Conservation (phyloP, 2,888 invertebrate genomes). For the Acronicta psi region DNA sequence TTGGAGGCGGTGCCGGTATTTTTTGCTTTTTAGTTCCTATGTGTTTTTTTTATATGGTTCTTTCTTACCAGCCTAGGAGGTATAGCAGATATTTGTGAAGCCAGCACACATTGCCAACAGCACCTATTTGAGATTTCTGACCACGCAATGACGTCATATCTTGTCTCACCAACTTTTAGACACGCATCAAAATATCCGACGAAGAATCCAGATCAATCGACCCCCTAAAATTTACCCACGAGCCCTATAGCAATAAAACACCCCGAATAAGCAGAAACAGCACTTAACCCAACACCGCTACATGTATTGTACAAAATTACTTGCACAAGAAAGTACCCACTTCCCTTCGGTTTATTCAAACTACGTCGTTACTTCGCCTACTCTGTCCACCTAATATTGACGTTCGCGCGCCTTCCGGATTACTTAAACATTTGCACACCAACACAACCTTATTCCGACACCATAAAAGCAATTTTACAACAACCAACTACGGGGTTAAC, state of each 20-base stretch:
- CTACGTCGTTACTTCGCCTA: constrained; percentile 48
- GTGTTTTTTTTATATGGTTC: too few species aligned
- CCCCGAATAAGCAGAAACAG: constrained; percentile 30
- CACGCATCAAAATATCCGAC: too few species aligned
- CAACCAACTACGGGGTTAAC: constrained; percentile 4
- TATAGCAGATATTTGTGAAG: too few species aligned
- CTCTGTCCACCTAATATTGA: constrained; percentile 47
- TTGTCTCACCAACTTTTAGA: too few species aligned
- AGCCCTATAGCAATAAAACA: constrained; percentile 21
- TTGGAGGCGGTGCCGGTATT: too few species aligned
- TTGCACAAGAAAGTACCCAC: constrained; percentile 49
- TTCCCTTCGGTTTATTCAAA: constrained; percentile 52
- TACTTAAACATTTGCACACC: constrained; percentile 5
- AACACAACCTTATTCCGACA: constrained; percentile 1
- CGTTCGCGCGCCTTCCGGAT: constrained; percentile 47
- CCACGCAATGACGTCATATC: too few species aligned
- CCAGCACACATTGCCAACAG: too few species aligned
- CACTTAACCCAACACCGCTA: constrained; percentile 26
- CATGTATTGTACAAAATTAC: constrained; percentile 43
- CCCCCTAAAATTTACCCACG: not conserved
- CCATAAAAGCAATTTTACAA: constrained; percentile 4
- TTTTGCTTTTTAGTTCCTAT: too few species aligned
- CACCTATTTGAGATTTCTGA: too few species aligned
- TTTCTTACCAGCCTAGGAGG: too few species aligned
- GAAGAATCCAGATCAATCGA: constrained; percentile 14